Evolutionary conservation across 2,888 invertebrate genomes (phyloP), one percentile per base, ranked within the genome.

Genomic region (Eupeodes latifasciatus): DNA sequence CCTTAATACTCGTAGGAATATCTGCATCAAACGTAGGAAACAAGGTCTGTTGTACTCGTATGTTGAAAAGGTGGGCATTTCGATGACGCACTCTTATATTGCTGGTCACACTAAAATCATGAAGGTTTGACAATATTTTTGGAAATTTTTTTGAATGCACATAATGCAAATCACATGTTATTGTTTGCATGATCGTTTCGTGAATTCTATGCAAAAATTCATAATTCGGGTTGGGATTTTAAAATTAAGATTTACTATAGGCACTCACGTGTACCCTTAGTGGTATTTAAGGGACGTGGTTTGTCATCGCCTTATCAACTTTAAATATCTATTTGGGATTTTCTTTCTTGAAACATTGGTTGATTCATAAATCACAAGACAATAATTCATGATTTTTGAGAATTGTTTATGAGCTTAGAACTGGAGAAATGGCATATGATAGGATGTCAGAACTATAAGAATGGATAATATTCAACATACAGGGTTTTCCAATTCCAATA

Each of bases 81-180:
- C 27, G 57, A 59, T 72, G 72, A 72, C 72, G 72, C 59, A 72
- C n/a, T 44, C 19, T 57, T 2, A 27, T 27, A 7, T 34, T 53
- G 16, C n/a, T 27, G 34, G 6, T 71, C 57, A 59, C 27, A 57
- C 27, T n/a, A 40, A 40, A 9, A 40, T 9, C 40, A 12, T n/a
- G 12, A 40, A 72, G 72, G 47, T 49, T 59, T 72, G 47, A 19
- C 7, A 71, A 55, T 69, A 9, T 53, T 53, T 51, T 6, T 4
- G 19, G 36, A 51, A 55, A 16, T 49, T 40, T 5, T 5, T 40
- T 9, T 47, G 40, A 19, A 5, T 27, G 34, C 4, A 49, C 47
- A 4, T 4, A 47, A 66, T 49, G 19, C 47, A 57, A 57, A 5
- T 44, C n/a, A 72, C 57, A 47, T n/a, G 44, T 57, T 47, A 72